Percentiles rank a stretch among this genome's conserved stretches.
These are phyloP conservation scores for Leucosticte australis DNA, from an alignment of 2,113 vertebrate species.

Conservation along the genomic window DNA sequence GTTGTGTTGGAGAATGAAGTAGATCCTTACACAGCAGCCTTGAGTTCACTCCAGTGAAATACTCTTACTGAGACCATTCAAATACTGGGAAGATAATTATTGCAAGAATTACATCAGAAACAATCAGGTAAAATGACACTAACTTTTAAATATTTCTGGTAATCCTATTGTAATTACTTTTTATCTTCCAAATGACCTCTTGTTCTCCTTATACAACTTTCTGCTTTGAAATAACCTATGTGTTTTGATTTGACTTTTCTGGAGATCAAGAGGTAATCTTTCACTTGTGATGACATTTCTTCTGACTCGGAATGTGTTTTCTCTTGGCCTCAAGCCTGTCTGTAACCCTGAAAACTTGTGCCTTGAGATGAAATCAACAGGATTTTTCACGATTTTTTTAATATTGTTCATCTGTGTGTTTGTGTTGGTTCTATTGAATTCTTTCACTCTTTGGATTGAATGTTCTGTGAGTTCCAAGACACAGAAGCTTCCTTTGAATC, in stretches of 20 bases:
- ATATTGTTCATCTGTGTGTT: not conserved
- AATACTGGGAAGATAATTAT: not conserved
- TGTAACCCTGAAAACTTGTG: not conserved
- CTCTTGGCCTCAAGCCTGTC: not conserved
- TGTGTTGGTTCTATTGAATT: not conserved
- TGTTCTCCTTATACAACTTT: not conserved
- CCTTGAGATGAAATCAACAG: not conserved
- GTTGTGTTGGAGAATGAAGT: accelerated
- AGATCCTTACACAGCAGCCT: not conserved
- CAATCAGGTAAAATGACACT: not conserved
- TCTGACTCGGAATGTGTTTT: not conserved
- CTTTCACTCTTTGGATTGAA: not conserved
- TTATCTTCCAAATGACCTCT: not conserved
- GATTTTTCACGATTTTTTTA: not conserved
- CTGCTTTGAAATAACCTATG: not conserved
- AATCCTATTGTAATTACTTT: not conserved
- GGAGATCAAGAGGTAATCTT: not conserved
- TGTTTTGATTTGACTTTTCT: not conserved
- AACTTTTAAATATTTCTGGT: not conserved
- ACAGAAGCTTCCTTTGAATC: not conserved
- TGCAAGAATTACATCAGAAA: not conserved
- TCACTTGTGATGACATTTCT: not conserved
- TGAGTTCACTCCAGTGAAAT: not conserved
- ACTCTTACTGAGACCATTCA: not conserved
- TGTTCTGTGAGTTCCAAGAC: not conserved